phyloP scores from a whole-genome alignment of 2,113 vertebrate species.

The Polyodon spathula region DNA sequence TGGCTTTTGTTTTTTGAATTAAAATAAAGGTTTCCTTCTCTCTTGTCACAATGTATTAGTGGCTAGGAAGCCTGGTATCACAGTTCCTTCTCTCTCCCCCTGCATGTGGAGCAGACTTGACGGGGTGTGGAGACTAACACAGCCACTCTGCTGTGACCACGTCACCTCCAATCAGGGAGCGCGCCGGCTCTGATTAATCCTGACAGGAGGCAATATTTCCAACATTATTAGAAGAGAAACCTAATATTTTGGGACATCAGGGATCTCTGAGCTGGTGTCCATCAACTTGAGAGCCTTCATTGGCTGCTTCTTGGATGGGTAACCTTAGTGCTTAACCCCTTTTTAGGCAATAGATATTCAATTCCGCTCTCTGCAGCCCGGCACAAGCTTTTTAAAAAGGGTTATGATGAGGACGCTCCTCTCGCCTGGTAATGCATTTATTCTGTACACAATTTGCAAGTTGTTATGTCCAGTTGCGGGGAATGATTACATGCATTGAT shows the following conservation, averaged over 20 bases:
- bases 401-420: slow-evolving; percentile 48
- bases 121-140: slow-evolving; percentile 97
- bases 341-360: slow-evolving; percentile 62
- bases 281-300: slow-evolving; percentile 98
- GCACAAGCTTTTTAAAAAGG: slow-evolving; percentile 21
- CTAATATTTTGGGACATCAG: slow-evolving; percentile 99
- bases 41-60: slow-evolving; percentile 97
- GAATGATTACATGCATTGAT: slow-evolving; percentile 52
- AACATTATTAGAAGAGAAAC: slow-evolving; percentile 99
- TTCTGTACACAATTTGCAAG: slow-evolving; percentile 51
- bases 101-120: slow-evolving; percentile 88
- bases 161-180: slow-evolving; percentile 93
- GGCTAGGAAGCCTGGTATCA: slow-evolving; percentile 69
- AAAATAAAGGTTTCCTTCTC: slow-evolving; percentile 99
- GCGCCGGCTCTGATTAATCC: slow-evolving; percentile 88
- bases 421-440: slow-evolving; percentile 58
- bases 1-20: slow-evolving; percentile 99
- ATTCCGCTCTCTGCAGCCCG: slow-evolving; percentile 47
- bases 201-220: slow-evolving; percentile 99
- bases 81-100: slow-evolving; percentile 66
- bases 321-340: slow-evolving; percentile 96
- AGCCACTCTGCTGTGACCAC: slow-evolving; percentile 91
- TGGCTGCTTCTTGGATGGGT: slow-evolving; percentile 96
- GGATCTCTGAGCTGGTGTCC: slow-evolving; percentile 95
- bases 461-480: slow-evolving; percentile 51